Conservation (phyloP, 2,888 invertebrate species). For the Agrypnus murinus region DNA sequence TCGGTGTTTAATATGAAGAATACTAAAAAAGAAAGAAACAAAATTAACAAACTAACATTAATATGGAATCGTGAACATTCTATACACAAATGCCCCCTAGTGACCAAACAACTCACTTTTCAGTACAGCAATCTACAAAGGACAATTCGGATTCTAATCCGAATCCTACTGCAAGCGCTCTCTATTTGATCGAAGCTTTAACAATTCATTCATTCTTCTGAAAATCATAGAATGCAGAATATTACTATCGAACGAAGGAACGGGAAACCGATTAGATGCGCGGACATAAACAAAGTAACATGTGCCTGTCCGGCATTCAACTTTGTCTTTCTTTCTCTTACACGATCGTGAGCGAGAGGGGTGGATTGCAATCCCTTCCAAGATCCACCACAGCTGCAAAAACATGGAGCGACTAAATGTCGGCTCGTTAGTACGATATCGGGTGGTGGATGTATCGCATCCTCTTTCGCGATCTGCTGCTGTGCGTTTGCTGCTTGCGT, state of each 20-base stretch:
- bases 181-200: no score
- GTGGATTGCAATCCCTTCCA: conserved; percentile 48
- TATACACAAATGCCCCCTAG: no score
- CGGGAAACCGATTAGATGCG: conserved; percentile 50
- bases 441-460: conserved; percentile 47
- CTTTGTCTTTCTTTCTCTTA: conserved; percentile 47
- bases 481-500: conserved; percentile 46
- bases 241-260: conserved; percentile 46
- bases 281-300: conserved; percentile 49
- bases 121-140: no score
- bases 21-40: no score
- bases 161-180: no score
- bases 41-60: no score
- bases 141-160: no score
- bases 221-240: conserved; percentile 12
- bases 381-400: conserved; percentile 48
- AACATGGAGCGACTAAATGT: conserved; percentile 55
- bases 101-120: no score
- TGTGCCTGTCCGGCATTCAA: conserved; percentile 40
- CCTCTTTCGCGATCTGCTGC: conserved; percentile 38
- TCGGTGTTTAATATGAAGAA: no score
- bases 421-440: conserved; percentile 52
- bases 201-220: not conserved
- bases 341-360: conserved; percentile 44
- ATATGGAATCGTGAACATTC: no score